These are phyloP conservation scores for Grammomys dolichurus DNA, from an alignment of 2,113 vertebrate species.

Conservation along the genomic window DNA sequence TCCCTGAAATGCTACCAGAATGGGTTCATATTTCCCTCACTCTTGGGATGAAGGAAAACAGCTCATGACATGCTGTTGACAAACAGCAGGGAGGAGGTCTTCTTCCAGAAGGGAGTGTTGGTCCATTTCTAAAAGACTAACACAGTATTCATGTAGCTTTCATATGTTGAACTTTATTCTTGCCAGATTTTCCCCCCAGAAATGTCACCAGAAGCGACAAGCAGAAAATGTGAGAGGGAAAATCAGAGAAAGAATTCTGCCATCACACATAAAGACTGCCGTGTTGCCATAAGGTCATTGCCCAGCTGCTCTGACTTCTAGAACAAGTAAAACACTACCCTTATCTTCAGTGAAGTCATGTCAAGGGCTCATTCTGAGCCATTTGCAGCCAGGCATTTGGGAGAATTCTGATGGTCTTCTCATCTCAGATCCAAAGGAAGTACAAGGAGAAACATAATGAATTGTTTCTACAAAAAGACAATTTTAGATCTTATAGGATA, in stretches of 20 bases:
- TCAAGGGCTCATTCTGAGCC: not conserved
- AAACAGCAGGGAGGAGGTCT: not conserved
- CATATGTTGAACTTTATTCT: not conserved
- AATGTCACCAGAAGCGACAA: not conserved
- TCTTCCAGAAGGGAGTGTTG: not conserved
- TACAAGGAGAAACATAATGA: conserved; percentile 24
- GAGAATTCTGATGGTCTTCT: conserved; percentile 5
- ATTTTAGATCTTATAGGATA: conserved; percentile 61
- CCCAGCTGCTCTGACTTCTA: not conserved
- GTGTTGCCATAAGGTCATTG: not conserved
- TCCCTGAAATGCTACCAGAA: not conserved
- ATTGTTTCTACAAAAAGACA: conserved; percentile 55
- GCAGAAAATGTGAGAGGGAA: not conserved
- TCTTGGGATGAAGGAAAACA: not conserved
- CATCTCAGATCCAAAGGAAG: not conserved
- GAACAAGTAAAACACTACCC: not conserved
- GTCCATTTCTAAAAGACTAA: not conserved
- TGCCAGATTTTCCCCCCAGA: conserved; percentile 39
- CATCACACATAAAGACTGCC: not conserved
- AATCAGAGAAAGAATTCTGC: not conserved
- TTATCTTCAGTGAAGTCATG: not conserved
- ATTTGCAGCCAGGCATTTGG: not conserved
- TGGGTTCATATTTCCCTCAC: not conserved
- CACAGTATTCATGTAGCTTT: not conserved
- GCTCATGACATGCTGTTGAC: not conserved